Evolutionary conservation across 2,113 vertebrate species (phyloP).

Genomic region (Hipposideros armiger): DNA sequence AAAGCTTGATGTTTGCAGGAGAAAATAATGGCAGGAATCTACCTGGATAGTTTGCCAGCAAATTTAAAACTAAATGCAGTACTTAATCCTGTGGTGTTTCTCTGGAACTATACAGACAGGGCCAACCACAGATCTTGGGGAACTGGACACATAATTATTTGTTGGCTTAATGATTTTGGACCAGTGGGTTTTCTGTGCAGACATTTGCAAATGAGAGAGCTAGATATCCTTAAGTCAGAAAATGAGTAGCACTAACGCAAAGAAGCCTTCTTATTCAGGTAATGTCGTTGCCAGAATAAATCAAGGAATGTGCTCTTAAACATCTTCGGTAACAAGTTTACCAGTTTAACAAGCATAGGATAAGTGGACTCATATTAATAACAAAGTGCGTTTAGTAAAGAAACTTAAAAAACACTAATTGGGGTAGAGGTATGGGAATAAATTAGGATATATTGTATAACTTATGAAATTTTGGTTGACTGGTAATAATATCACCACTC

Average conservation of each 20-base stretch:
- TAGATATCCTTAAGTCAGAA: constrained; percentile 11
- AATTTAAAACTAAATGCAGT: constrained; percentile 13
- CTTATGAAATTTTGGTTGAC: not conserved
- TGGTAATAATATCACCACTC: not conserved
- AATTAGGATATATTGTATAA: not conserved
- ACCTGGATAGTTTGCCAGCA: not conserved
- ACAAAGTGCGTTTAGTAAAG: not conserved
- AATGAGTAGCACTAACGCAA: constrained; percentile 10
- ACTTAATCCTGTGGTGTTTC: not conserved
- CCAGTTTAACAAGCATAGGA: not conserved
- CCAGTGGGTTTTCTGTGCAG: not conserved
- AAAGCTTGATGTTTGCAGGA: not conserved
- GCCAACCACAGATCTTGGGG: not conserved
- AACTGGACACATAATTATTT: not conserved
- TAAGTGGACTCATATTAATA: not conserved
- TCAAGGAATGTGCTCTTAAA: not conserved
- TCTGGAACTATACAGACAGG: not conserved
- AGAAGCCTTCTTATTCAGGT: not conserved
- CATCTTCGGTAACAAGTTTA: not conserved
- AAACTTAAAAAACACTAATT: not conserved
- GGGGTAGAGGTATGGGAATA: not conserved
- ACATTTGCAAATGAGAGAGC: not conserved
- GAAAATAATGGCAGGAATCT: not conserved
- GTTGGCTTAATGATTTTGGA: not conserved
- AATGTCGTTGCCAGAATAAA: not conserved